A percentile compares a stretch with the other conserved stretches of the same genome.
Conservation (phyloP, 2,888 invertebrate genomes). For the Agrochola circellaris region DNA sequence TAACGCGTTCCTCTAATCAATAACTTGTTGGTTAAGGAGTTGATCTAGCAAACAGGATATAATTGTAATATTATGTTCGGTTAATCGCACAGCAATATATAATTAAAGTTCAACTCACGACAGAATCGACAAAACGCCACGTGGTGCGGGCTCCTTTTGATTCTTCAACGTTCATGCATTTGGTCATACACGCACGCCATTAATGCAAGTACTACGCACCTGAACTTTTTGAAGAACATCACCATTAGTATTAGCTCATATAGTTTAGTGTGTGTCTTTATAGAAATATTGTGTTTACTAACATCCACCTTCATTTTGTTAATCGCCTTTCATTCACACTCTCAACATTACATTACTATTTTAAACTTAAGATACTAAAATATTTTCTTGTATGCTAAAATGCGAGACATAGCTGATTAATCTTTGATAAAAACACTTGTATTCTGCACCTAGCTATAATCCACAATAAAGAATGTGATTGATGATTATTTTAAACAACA, state of each 20-base stretch:
- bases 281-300: too few relatives aligned
- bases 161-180: not conserved
- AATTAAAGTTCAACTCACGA: not conserved
- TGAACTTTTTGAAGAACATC: not conserved
- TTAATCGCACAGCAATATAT: not conserved
- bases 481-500: not conserved
- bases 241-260: too few relatives aligned
- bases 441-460: too few relatives aligned
- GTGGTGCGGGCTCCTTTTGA: not conserved
- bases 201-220: not conserved
- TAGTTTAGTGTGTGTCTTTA: too few relatives aligned
- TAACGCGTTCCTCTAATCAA: conserved; percentile 4
- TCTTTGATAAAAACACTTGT: too few relatives aligned
- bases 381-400: too few relatives aligned
- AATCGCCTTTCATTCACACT: not conserved
- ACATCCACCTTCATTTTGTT: not conserved
- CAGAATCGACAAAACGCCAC: not conserved
- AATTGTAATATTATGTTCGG: not conserved
- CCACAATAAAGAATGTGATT: too few relatives aligned
- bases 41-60: conserved; percentile 19
- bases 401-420: too few relatives aligned
- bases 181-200: not conserved
- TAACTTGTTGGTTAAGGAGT: conserved; percentile 17
- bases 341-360: not conserved
- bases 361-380: too few relatives aligned